Evolutionary conservation across 23 tunicate species (phyloP), one percentile per base, ranked within the genome.

Genomic region (Ciona savignyi): DNA sequence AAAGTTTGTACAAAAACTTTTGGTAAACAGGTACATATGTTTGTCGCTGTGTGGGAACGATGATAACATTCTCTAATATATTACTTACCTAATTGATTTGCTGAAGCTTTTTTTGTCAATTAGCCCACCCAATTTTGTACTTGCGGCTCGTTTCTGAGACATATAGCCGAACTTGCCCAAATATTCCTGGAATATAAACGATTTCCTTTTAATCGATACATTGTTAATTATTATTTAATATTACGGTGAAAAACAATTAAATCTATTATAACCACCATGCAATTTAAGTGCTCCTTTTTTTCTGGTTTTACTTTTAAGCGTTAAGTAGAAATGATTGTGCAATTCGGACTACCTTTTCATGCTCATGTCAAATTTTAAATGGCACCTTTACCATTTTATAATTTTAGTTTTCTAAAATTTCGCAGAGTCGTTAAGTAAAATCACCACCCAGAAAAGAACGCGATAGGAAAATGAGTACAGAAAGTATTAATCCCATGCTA

Each of bases 81-180:
- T n/a, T n/a, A n/a, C 80, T 76, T 60, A 85, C 91, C 60, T 73
- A 63, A 85, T 78, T 30, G 91, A 78, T 35, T 49, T 66, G 15
- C 34, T 29, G 42, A 85, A 67, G 62, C 79, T 78, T 32, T 67
- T 72, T 3, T 65, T 32, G 62, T 85, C 91, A 49, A 78, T 32
- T 27, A 83, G 61, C 6, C 83, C 79, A 22, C 79, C 77, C 1
- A 77, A 34, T 74, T 81, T 66, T 65, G 51, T 26, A 6, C 49
- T 30, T 63, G 30, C 29, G 48, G 68, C 70, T 61, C 67, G 62
- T 25, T 42, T 76, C 29, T 84, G 68, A 9, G 97, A 91, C 74
- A 91, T 76, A 56, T 91, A 91, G 4, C 97, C 97, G 66, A 74
- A 91, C 27, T 72, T 91, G 0, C 62, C 67, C 64, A 91, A 71